Conservation (phyloP, 2,113 vertebrate species). For the Limnothrissa miodon region DNA sequence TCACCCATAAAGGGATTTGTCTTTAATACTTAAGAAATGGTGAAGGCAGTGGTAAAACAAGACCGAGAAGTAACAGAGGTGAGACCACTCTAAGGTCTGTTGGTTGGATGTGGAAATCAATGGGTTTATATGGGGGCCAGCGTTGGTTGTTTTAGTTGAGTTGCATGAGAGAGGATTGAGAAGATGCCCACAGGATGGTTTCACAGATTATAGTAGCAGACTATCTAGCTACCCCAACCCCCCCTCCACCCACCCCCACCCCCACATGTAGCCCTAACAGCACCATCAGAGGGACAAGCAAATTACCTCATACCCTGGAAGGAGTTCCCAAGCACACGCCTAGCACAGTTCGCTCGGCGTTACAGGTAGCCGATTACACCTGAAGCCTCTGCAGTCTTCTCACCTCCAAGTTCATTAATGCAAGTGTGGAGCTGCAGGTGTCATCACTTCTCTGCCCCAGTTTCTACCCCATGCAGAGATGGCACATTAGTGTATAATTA, state of each 20-base stretch:
- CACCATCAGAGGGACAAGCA: neutral
- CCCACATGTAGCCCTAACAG: neutral
- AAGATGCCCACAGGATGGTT: neutral
- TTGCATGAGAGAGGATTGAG: neutral
- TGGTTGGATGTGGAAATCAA: too few relatives aligned
- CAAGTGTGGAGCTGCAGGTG: neutral
- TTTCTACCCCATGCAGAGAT: slow-evolving; percentile 15
- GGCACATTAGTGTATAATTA: slow-evolving; percentile 26
- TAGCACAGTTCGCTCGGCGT: neutral
- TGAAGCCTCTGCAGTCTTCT: neutral
- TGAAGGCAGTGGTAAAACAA: slow-evolving; percentile 19
- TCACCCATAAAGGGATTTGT: slow-evolving; percentile 1
- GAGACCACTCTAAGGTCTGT: neutral
- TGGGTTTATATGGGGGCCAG: neutral
- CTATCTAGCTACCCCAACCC: neutral
- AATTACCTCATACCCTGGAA: neutral
- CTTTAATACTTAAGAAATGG: slow-evolving; percentile 41
- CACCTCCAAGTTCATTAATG: neutral
- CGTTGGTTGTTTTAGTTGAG: neutral
- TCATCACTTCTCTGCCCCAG: slow-evolving; percentile 14
- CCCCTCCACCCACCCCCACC: neutral
- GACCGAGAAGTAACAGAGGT: neutral
- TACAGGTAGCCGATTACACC: neutral
- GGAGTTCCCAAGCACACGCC: neutral
- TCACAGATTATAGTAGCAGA: neutral